Percentiles rank a stretch among this genome's conserved stretches.
phyloP scores from a whole-genome alignment of 2,888 invertebrate genomes.

The Leucoptera coffeella region DNA sequence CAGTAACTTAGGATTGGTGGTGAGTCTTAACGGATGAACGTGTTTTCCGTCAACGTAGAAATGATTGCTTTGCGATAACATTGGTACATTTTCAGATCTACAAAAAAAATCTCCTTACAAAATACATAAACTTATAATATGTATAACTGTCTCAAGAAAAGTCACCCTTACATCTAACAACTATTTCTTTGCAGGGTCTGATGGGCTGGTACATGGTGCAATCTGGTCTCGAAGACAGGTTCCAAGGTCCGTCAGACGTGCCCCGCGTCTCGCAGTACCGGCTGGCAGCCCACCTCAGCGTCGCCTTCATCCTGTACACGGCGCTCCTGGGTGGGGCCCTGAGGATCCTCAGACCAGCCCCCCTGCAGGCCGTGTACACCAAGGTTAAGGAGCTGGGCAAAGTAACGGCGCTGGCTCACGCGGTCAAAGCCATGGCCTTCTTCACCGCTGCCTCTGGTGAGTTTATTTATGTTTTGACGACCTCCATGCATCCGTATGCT shows the following conservation, averaged over 20 bases:
- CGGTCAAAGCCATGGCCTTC: constrained; percentile 83
- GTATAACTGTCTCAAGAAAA: too few relatives aligned
- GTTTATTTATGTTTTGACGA: too few relatives aligned
- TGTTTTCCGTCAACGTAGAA: too few relatives aligned
- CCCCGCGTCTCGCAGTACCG: constrained; percentile 95
- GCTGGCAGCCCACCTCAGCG: constrained; percentile 83
- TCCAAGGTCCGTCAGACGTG: constrained; percentile 72
- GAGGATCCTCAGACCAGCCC: constrained; percentile 55
- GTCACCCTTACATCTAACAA: too few relatives aligned
- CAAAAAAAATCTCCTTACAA: too few relatives aligned
- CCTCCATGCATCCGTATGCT: too few relatives aligned
- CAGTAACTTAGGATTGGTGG: too few relatives aligned
- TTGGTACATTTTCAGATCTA: too few relatives aligned
- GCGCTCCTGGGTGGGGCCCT: constrained; percentile 76
- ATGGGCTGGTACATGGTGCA: constrained; percentile 99
- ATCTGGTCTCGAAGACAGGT: constrained; percentile 87
- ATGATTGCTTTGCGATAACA: too few relatives aligned
- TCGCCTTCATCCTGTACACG: constrained; percentile 86
- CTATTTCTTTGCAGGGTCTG: constrained; percentile 78
- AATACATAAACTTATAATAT: too few relatives aligned
- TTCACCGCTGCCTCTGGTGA: constrained; percentile 77
- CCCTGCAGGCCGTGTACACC: constrained; percentile 10
- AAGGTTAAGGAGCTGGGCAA: constrained; percentile 22
- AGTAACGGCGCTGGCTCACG: constrained; percentile 59
- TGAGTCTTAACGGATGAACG: too few relatives aligned